phyloP scores from a whole-genome alignment of 2,888 invertebrate species.

The Argyresthia albistria region DNA sequence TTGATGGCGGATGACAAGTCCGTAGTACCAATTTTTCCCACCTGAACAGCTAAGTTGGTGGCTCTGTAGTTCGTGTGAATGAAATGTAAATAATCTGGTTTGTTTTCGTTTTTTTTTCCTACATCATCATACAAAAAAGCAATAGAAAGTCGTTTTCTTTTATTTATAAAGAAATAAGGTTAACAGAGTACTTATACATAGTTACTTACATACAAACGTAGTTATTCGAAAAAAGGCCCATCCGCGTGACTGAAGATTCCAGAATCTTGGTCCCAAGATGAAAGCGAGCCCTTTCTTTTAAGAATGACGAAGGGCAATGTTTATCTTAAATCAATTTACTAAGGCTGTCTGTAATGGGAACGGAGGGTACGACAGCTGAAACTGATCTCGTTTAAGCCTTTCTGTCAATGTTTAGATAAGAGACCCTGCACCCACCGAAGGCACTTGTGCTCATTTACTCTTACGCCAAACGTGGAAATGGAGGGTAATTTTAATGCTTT shows the following conservation, averaged over 20 bases:
- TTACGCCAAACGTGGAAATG: no score
- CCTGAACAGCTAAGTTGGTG: no score
- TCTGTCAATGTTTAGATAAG: slow-evolving; percentile 41
- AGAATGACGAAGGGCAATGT: slow-evolving; percentile 22
- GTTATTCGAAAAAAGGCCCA: not conserved
- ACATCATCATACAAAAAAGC: no score
- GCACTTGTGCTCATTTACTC: no score
- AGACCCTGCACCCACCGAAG: slow-evolving; percentile 10
- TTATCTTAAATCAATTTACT: slow-evolving; percentile 23
- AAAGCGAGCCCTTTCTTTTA: slow-evolving; percentile 13
- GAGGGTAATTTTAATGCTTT: no score
- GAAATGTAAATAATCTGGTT: no score
- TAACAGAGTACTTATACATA: not conserved
- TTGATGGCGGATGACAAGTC: no score
- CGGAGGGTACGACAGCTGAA: slow-evolving; percentile 22
- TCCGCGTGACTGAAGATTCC: not conserved
- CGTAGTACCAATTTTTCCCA: no score
- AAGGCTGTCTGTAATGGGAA: slow-evolving; percentile 19
- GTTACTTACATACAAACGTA: not conserved
- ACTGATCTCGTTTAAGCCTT: slow-evolving; percentile 35
- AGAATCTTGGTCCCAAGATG: not conserved
- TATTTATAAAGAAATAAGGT: not conserved
- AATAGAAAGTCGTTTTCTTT: no score
- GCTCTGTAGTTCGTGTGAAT: no score
- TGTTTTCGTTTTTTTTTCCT: no score